These are phyloP conservation scores for Aleiodes sp. DNA, from an alignment of 1,140 invertebrate species.

Conservation along the genomic window DNA sequence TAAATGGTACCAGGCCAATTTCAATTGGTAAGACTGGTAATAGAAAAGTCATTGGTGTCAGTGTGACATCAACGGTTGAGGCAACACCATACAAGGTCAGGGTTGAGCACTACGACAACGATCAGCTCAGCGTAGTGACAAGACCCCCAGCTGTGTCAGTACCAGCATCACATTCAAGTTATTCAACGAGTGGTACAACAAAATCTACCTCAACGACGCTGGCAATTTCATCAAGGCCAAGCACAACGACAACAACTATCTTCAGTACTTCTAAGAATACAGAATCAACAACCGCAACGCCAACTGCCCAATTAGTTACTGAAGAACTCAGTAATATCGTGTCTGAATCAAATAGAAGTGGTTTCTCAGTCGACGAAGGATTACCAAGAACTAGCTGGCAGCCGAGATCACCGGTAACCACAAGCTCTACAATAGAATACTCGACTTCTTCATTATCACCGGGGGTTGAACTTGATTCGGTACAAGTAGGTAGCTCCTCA, in stretches of 20 bases:
- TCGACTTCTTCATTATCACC: conserved; percentile 28
- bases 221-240: conserved; percentile 20
- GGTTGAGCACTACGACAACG: conserved; percentile 56
- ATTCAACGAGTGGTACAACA: not conserved
- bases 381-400: conserved; percentile 62
- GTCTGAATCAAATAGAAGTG: conserved; percentile 66
- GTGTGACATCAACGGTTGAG: conserved; percentile 61
- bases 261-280: conserved; percentile 25
- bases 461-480: conserved; percentile 40
- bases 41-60: conserved; percentile 62
- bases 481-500: conserved; percentile 48
- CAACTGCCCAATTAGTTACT: conserved; percentile 53
- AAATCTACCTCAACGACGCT: conserved; percentile 34
- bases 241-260: conserved; percentile 30
- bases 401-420: conserved; percentile 46
- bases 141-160: conserved; percentile 14
- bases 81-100: conserved; percentile 62
- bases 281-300: conserved; percentile 35
- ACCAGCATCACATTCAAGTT: not conserved
- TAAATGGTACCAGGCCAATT: not conserved
- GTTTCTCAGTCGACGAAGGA: conserved; percentile 68
- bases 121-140: conserved; percentile 30
- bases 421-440: conserved; percentile 37
- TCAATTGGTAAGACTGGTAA: conserved; percentile 32
- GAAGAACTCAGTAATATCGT: conserved; percentile 66